Evolutionary conservation across 2,888 invertebrate species (phyloP), one percentile per base, ranked within the genome.

Genomic region (Ichneumon xanthorius): DNA sequence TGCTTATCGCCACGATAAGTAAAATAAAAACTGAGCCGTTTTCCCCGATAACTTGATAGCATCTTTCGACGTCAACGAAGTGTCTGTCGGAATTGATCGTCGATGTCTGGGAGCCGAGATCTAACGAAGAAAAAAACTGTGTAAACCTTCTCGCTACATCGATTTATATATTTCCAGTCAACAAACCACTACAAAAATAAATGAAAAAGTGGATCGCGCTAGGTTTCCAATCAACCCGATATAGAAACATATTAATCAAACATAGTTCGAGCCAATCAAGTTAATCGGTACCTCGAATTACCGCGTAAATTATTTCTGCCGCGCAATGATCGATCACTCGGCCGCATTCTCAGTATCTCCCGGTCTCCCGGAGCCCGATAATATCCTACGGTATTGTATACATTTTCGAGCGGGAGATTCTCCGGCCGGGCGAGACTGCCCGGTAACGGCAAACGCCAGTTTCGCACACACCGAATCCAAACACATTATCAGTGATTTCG

Each of bases 401-500:
- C 75, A 72, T 72, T 67, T 33, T 37, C 40, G 48, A 4, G 26
- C 22, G 61, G 7, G 48, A 53, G 65, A 83, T 70, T 70, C 68
- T 63, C 48, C 50, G 33, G 33, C 40, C 0, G 11, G 68, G 63
- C 37, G 50, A 75, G 80, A 55, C 65, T 22, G 48, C 45, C 67
- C 72, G 61, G 70, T 45, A 65, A 48, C 45, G 65, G 11, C 53
- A 30, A 73, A 58, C 58, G 48, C 33, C 55, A 76, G 63, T 37
- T 2, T 37, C 63, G 63, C 33, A 77, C 63, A 67, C 80, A 80
- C 61, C 82, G 77, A 77, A 83, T 78, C 82, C 80, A 77, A 75
- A 68, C 55, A 50, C 87, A 89, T 90, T 91, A 91, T 91, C 90
- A 88, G 88, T 87, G 88, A 90, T 89, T 89, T 90, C 90, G 90